Evolutionary conservation across 2,113 vertebrate species (phyloP), one percentile per base, ranked within the genome.

Genomic region (Butorides virescens): DNA sequence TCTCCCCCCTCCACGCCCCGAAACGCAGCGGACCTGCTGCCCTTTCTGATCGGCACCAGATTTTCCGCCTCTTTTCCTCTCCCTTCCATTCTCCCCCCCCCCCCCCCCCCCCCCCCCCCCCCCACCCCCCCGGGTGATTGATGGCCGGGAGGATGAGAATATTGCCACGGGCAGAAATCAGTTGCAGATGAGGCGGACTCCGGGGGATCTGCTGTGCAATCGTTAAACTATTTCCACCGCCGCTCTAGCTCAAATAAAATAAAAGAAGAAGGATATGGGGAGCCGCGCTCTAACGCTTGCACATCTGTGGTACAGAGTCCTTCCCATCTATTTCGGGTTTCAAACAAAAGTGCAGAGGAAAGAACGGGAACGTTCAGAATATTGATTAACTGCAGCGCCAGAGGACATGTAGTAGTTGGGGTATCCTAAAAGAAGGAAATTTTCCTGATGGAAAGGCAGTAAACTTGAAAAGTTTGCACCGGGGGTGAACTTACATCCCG

Each of bases 111-210:
- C 15, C 44, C 42, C 27, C 25, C 42, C 42, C 42, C 42, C 42
- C 12, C 13, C 42, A 21, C 9, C 37, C 25, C 25, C 52, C 15
- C 44, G 22, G 39, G 72, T 47, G 91, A 95, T 87, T 42, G 93
- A 85, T 76, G 82, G 92, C 58, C 90, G 74, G 95, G 90, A 91
- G 92, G 95, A 89, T 70, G 96, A 93, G 95, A 68, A 61, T 78
- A 67, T 86, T 11, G 86, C 83, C 86, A 15, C 52, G 89, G 89
- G 78, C 62, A 92, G 81, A 78, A 95, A 97, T 94, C 15, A 26
- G 46, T 88, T 84, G 79, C 97, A 96, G 97, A 95, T 92, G 96
- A 92, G 89, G 82, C 14, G 23, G 74, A 49, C 67, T 85, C 47
- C 4, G 56, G 89, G 58, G 19, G 78, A 61, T 88, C 77, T 19